Conservation (phyloP, 53 echinoderm and acorn worm genomes). For the Holothuria scabra region DNA sequence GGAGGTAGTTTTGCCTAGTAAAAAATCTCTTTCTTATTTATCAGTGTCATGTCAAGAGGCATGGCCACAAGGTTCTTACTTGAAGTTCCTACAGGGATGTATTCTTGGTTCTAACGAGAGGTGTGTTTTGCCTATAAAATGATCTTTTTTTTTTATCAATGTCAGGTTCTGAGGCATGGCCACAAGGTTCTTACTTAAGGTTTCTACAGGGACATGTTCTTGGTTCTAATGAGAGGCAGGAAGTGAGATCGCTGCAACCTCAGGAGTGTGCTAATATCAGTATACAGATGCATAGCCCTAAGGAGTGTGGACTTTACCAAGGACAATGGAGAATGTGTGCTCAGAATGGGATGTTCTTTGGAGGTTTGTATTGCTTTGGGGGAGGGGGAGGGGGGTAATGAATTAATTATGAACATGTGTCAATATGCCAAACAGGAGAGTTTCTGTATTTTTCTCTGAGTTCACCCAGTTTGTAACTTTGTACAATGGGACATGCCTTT, state of each 20-base stretch:
- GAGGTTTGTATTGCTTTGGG: conserved; percentile 79
- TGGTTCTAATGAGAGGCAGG: conserved; percentile 75
- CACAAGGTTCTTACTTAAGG: conserved; percentile 77
- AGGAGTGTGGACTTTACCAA: conserved; percentile 87
- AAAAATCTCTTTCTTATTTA: too few species aligned
- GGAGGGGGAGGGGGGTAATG: too few species aligned
- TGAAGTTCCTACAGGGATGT: conserved; percentile 85
- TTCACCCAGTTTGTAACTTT: too few species aligned
- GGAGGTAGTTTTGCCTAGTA: conserved; percentile 47
- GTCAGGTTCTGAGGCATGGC: conserved; percentile 83
- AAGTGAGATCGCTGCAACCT: conserved; percentile 65
- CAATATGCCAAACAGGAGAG: background rate
- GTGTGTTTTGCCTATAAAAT: too few species aligned
- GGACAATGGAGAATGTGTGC: conserved; percentile 99
- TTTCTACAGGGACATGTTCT: conserved; percentile 90
- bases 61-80: conserved; percentile 84
- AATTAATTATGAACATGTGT: background rate
- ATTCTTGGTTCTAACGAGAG: conserved; percentile 81
- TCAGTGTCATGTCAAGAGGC: conserved; percentile 66
- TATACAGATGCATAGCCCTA: conserved; percentile 87
- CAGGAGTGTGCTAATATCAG: conserved; percentile 80
- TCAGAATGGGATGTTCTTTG: conserved; percentile 83
- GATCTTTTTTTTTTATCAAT: too few species aligned
- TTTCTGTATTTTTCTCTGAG: background rate
- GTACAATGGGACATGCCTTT: too few species aligned